Conservation (phyloP, 2,797 vertebrate species). For the Pseudochirops cupreus region DNA sequence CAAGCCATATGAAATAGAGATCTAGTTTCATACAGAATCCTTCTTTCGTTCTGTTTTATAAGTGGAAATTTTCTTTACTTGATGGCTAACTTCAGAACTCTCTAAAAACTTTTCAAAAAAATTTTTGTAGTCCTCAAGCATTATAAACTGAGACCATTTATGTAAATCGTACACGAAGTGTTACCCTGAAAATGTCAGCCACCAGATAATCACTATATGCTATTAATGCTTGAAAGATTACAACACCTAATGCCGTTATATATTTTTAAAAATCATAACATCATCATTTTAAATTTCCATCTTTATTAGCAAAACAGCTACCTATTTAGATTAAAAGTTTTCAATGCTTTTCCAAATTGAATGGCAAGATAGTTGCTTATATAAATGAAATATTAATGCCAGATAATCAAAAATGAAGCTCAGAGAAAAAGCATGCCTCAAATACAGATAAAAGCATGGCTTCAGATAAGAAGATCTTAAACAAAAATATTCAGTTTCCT, state of each 20-base stretch:
- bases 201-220: not conserved
- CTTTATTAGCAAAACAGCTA: conserved; percentile 19
- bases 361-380: conserved; percentile 48
- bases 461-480: conserved; percentile 25
- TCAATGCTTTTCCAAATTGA: conserved; percentile 48
- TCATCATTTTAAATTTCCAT: conserved; percentile 11
- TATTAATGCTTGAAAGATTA: conserved; percentile 40
- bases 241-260: not conserved
- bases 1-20: not conserved
- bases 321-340: conserved; percentile 31
- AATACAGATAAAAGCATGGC: conserved; percentile 37
- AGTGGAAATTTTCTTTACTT: not conserved
- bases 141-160: conserved; percentile 43
- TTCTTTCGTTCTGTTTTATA: not conserved
- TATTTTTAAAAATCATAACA: conserved; percentile 12
- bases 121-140: conserved; percentile 28
- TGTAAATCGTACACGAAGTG: conserved; percentile 40
- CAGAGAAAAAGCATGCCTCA: conserved; percentile 10
- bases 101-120: not conserved
- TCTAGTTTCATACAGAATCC: not conserved
- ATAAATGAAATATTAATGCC: not conserved
- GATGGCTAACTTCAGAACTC: not conserved
- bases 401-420: conserved; percentile 56
- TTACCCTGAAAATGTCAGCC: conserved; percentile 32
- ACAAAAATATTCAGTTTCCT: conserved; percentile 11